A percentile compares a stretch with the other conserved stretches of the same genome.
phyloP scores from a whole-genome alignment of 2,888 invertebrate genomes.

The Lithophane semibrunnea region DNA sequence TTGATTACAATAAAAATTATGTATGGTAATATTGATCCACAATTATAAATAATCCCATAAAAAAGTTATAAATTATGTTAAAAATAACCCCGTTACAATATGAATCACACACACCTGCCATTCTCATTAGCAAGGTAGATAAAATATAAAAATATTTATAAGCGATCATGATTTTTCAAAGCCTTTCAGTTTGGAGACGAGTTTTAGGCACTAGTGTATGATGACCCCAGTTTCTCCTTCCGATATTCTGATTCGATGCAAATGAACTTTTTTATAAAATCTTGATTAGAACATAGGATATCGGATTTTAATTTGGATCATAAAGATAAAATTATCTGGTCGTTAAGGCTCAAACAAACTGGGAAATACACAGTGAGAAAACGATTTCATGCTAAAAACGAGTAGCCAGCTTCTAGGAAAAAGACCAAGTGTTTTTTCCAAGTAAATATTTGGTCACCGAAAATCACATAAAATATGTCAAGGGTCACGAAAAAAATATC shows the following conservation, averaged over 20 bases:
- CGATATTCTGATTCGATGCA: slow-evolving; percentile 33
- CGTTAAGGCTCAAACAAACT: background rate
- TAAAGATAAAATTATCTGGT: slow-evolving; percentile 15
- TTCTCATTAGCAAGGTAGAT: slow-evolving; percentile 43
- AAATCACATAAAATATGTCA: background rate
- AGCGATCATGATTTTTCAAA: slow-evolving; percentile 35
- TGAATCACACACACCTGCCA: slow-evolving; percentile 37
- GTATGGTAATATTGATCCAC: slow-evolving; percentile 41
- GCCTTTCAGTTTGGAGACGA: slow-evolving; percentile 23
- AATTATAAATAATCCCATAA: slow-evolving; percentile 50
- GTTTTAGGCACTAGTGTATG: slow-evolving; percentile 18
- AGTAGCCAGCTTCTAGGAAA: slow-evolving; percentile 2
- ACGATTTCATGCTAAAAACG: background rate
- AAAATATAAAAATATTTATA: slow-evolving; percentile 26
- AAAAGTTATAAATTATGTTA: slow-evolving; percentile 42
- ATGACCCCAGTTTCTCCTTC: slow-evolving; percentile 27
- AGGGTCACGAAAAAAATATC: background rate
- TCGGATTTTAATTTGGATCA: slow-evolving; percentile 43
- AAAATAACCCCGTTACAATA: slow-evolving; percentile 48
- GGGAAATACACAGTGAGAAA: slow-evolving; percentile 7
- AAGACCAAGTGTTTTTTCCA: background rate
- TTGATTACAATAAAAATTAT: slow-evolving; percentile 35
- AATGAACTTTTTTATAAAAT: slow-evolving; percentile 39
- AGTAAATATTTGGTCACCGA: background rate
- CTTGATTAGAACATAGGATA: slow-evolving; percentile 37